Evolutionary conservation across 2,113 vertebrate genomes (phyloP).

Genomic region (Chroicocephalus ridibundus): DNA sequence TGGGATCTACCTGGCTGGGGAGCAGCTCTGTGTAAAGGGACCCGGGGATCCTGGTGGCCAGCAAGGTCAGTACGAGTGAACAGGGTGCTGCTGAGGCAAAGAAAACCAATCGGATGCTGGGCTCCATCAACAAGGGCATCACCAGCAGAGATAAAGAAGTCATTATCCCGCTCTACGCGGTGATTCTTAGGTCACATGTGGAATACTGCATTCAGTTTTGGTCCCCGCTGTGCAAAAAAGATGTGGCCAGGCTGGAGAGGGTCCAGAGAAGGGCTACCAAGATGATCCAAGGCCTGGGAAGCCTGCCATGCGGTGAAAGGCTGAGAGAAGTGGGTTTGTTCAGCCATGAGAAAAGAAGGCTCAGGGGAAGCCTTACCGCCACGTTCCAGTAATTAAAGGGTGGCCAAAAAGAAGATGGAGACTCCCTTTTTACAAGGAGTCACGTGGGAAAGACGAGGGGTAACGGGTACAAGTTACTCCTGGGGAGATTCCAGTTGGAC

Average conservation of each 20-base stretch:
- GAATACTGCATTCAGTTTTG: neutral
- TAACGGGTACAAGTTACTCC: neutral
- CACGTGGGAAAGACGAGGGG: neutral
- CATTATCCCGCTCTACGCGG: neutral
- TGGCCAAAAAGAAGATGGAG: neutral
- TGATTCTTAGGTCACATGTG: neutral
- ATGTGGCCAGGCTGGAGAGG: neutral
- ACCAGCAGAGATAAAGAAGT: neutral
- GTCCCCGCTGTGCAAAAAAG: neutral
- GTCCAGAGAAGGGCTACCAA: neutral
- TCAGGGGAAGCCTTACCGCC: neutral
- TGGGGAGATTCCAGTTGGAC: neutral
- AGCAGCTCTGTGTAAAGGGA: neutral
- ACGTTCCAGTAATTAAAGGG: neutral
- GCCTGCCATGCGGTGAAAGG: neutral
- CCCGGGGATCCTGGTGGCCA: neutral
- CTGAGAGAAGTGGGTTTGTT: neutral
- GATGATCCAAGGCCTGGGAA: neutral
- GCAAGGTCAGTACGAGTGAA: neutral
- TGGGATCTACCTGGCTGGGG: neutral
- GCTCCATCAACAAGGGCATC: neutral
- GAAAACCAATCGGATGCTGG: neutral
- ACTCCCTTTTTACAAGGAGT: neutral
- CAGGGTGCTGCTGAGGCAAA: neutral
- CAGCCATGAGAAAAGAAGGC: neutral